These are phyloP conservation scores for Hololepta plana DNA, from an alignment of 2,888 invertebrate species.

Conservation along the genomic window DNA sequence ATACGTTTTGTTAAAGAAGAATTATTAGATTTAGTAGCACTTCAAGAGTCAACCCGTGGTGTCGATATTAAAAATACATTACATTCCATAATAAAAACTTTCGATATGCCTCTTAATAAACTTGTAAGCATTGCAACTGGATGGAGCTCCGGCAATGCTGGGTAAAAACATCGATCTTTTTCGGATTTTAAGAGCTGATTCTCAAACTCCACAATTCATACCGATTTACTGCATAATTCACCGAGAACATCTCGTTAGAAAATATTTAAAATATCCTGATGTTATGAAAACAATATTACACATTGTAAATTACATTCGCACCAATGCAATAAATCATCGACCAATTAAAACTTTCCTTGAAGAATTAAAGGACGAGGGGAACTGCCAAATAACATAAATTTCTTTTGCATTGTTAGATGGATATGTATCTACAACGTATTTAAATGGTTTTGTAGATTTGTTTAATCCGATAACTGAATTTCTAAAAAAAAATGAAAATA, in stretches of 20 bases:
- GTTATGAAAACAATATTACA: slow-evolving; percentile 9
- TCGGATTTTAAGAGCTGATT: slow-evolving; percentile 9
- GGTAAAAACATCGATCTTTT: slow-evolving; percentile 9
- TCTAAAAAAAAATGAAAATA: slow-evolving; percentile 10
- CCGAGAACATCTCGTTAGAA: slow-evolving; percentile 9
- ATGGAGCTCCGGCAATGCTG: slow-evolving; percentile 9
- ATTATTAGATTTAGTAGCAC: slow-evolving; percentile 9
- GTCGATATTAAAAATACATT: slow-evolving; percentile 10
- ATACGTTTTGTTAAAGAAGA: slow-evolving; percentile 10
- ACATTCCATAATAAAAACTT: slow-evolving; percentile 10
- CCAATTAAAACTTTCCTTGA: slow-evolving; percentile 10
- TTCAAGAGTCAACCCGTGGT: slow-evolving; percentile 9
- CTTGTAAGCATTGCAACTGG: slow-evolving; percentile 10
- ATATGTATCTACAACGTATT: slow-evolving; percentile 10
- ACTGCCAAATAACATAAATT: slow-evolving; percentile 9
- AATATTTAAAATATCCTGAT: slow-evolving; percentile 8
- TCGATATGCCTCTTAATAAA: slow-evolving; percentile 9
- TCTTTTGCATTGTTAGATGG: slow-evolving; percentile 10
- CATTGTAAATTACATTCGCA: slow-evolving; percentile 10
- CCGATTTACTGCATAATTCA: slow-evolving; percentile 8
- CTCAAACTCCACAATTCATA: slow-evolving; percentile 8
- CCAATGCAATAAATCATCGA: slow-evolving; percentile 9
- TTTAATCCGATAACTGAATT: slow-evolving; percentile 9
- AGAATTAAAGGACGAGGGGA: slow-evolving; percentile 9
- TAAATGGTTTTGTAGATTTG: slow-evolving; percentile 9